Evolutionary conservation across 2,113 vertebrate species (phyloP).

Genomic region (Tor tambroides): DNA sequence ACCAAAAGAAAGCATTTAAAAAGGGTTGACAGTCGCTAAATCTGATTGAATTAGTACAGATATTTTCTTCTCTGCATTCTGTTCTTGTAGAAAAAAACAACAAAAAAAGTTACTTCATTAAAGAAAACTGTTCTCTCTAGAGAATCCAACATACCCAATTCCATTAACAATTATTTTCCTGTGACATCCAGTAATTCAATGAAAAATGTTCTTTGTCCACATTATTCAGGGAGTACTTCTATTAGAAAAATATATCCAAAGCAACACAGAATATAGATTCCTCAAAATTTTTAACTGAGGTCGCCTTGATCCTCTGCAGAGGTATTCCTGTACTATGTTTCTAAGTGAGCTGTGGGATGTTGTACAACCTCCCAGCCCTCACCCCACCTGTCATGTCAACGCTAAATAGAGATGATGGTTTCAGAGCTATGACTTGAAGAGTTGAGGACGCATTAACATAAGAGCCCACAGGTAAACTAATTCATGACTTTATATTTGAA

Average conservation of each 20-base stretch:
- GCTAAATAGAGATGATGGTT: constrained; percentile 44
- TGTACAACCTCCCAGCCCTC: not conserved
- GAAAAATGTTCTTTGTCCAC: constrained; percentile 26
- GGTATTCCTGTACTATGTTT: constrained; percentile 9
- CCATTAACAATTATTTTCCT: constrained; percentile 10
- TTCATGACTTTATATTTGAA: constrained; percentile 42
- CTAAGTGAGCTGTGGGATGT: not conserved
- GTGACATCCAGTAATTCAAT: constrained; percentile 5
- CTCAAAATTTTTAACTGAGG: not conserved
- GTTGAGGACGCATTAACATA: constrained; percentile 42
- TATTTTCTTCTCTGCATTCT: not conserved
- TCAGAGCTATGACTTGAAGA: constrained; percentile 27
- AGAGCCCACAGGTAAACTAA: constrained; percentile 47
- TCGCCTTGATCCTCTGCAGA: constrained; percentile 19
- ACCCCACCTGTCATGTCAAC: constrained; percentile 43
- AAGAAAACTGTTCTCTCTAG: constrained; percentile 8
- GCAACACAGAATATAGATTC: not conserved
- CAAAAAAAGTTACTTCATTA: constrained; percentile 5
- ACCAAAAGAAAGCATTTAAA: not conserved
- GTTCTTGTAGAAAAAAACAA: not conserved
- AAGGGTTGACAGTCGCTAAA: not conserved
- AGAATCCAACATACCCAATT: not conserved
- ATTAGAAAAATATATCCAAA: not conserved
- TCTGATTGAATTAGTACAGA: not conserved
- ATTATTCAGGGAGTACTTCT: not conserved